Base-by-base conservation (phyloP, 2,113 vertebrate genomes). In the Sinocyclocheilus anshuiensis region DNA sequence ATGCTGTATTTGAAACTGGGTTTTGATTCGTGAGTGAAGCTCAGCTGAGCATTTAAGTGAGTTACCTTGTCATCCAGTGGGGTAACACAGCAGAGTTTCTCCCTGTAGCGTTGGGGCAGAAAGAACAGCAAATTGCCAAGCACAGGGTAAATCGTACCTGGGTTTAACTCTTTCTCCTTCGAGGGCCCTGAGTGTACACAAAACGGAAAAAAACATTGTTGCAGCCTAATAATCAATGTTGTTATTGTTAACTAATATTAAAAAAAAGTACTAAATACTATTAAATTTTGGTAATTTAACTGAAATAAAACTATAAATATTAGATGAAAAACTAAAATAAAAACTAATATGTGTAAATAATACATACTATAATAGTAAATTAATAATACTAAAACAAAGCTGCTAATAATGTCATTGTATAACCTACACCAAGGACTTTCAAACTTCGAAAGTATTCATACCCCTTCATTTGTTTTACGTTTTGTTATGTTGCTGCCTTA, bases 81-180 rank as follows among this genome's bases (percentile, higher is more conserved):
- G 2, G 90, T 95, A 50, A 95, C 84, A 0, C 95, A 97, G 93
- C 94, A 94, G 4, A 98, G 90, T 84, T 93, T 91, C 59, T 93
- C 94, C 76, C 78, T 94, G 91, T 96, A 96, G 81, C 89, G 93
- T 29, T 90, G 45, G 0, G 97, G 97, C 86, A 98, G 93, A 71
- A 98, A 97, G 91, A 96, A 95, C 0, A 97, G 92, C 87, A 99
- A 92, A 4, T 82, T 93, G 0, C 95, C 95, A 89, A 97, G 77
- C 84, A 99, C 95, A 0, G 96, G 97, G 87, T 92, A 98, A 86
- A 98, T 95, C 1, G 97, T 99, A 22, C 92, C 95, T 0, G 97
- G 97, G 74, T 96, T 94, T 90, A 97, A 90, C 0, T 96, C 92
- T 0, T 93, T 90, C 59, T 96, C 94, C 3, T 95, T 96, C 82